Conservation (phyloP, 2,888 invertebrate genomes). For the Trichacis sp. region DNA sequence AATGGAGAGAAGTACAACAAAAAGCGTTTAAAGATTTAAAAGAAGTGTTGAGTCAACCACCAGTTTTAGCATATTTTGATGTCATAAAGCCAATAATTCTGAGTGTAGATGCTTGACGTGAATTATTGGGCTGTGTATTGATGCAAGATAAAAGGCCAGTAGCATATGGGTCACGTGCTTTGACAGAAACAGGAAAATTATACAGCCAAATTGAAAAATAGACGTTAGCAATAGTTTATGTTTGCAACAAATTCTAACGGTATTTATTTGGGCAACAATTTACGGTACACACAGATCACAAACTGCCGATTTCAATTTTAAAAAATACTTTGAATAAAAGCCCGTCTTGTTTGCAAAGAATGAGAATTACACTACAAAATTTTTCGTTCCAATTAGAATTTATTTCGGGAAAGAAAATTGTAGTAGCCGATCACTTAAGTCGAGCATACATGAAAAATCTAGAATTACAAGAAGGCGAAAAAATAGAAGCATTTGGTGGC, state of each 20-base stretch:
- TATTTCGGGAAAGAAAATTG: constrained; percentile 29
- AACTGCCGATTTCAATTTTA: too few relatives aligned
- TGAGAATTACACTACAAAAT: constrained; percentile 24
- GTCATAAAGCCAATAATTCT: constrained; percentile 23
- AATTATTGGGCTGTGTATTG: constrained; percentile 35
- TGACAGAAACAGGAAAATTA: constrained; percentile 46
- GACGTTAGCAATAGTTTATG: constrained; percentile 43
- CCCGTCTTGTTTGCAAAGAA: constrained; percentile 32
- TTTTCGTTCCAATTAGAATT: constrained; percentile 28
- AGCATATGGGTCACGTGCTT: constrained; percentile 48
- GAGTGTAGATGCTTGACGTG: constrained; percentile 31
- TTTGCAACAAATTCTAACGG: constrained; percentile 44
- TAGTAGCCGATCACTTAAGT: constrained; percentile 29
- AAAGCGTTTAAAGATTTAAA: constrained; percentile 42
- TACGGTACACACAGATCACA: constrained; percentile 56
- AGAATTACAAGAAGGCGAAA: constrained; percentile 7
- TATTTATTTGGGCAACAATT: too few relatives aligned
- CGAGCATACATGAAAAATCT: constrained; percentile 8
- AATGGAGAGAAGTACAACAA: constrained; percentile 49
- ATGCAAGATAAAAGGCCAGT: constrained; percentile 47
- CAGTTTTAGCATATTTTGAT: constrained; percentile 31
- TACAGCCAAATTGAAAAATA: constrained; percentile 55
- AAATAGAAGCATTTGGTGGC: constrained; percentile 31
- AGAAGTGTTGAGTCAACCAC: constrained; percentile 28
- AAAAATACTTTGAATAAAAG: constrained; percentile 20